Base-by-base conservation (phyloP, 2,888 invertebrate species). In the Teleogryllus oceanicus region DNA sequence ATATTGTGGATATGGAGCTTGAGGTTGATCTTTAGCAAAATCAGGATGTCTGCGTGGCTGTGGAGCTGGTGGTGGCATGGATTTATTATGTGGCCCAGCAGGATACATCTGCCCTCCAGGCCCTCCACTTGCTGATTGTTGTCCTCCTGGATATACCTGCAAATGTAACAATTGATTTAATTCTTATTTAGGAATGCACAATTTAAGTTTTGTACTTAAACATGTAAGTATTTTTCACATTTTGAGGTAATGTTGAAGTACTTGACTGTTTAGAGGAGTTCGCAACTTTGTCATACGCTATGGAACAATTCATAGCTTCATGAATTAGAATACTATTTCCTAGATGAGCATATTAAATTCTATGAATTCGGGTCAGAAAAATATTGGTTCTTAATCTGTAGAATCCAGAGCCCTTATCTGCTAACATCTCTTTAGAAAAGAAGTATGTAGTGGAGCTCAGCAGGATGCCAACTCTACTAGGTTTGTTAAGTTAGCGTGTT, bases 1-100 rank as follows among this genome's bases (percentile, higher is more conserved):
- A 86, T 92, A 92, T 82, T 91, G 90, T 81, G 91, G 89, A 87
- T 91, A 91, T n/a, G 85, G 84, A 50, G 84, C 82, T 21, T 83
- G 83, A 83, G 90, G 90, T 85, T 91, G 92, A 85, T 94, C 94
- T 89, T 94, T 94, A 84, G 92, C 92, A 89, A 94, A 94, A 88
- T 94, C 94, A 80, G 94, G 94, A 89, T 94, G 94, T 85, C 94
- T 89, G 84, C 94, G 90, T 76, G 93, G 93, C 81, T 93, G 92
- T 78, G 92, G 91, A 83, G 91, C 90, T 85, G 93, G 90, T 78
- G 91, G 90, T 75, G 91, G 91, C 89, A 91, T 89, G 77, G 83
- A 82, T 85, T 90, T 91, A 84, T 89, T 90, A 50, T 88, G 85
- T 78, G 88, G 86, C 76, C 81, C 81, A 12, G 87, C 87, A 74